Conservation (phyloP, 2,888 invertebrate genomes). For the Synergus gifuensis region DNA sequence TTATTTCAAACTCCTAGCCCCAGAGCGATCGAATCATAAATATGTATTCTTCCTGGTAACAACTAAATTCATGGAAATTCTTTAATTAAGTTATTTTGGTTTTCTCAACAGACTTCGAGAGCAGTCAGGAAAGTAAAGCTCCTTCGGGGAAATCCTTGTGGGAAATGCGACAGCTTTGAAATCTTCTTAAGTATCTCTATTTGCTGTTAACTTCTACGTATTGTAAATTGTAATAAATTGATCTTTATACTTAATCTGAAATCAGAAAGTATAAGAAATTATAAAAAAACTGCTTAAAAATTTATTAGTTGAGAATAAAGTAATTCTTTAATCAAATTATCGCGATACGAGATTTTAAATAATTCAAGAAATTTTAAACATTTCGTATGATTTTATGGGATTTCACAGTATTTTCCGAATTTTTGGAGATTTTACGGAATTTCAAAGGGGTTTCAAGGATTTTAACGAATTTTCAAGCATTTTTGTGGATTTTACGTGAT, state of each 20-base stretch:
- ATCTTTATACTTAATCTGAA: background rate
- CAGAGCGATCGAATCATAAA: constrained; percentile 74
- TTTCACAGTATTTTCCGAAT: too few species aligned
- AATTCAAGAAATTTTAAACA: too few species aligned
- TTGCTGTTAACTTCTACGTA: background rate
- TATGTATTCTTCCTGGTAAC: constrained; percentile 72
- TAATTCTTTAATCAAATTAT: too few species aligned
- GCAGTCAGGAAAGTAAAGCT: constrained; percentile 48
- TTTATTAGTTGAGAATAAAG: background rate
- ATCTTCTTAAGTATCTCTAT: constrained; percentile 65
- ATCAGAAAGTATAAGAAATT: background rate
- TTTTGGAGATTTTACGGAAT: too few species aligned
- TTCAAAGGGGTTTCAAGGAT: too few species aligned
- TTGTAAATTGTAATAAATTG: background rate
- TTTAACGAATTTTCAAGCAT: too few species aligned
- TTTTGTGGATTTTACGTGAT: too few species aligned
- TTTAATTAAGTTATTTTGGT: constrained; percentile 77
- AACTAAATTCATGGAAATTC: constrained; percentile 76
- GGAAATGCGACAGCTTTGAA: constrained; percentile 70
- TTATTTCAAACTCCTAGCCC: constrained; percentile 65
- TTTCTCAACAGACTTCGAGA: constrained; percentile 59
- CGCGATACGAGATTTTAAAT: too few species aligned
- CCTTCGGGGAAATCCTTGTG: constrained; percentile 72
- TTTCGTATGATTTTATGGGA: too few species aligned
- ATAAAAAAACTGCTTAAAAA: background rate